Conservation (phyloP, 1,140 invertebrate species). For the Paramacrobiotus metropolitanus region DNA sequence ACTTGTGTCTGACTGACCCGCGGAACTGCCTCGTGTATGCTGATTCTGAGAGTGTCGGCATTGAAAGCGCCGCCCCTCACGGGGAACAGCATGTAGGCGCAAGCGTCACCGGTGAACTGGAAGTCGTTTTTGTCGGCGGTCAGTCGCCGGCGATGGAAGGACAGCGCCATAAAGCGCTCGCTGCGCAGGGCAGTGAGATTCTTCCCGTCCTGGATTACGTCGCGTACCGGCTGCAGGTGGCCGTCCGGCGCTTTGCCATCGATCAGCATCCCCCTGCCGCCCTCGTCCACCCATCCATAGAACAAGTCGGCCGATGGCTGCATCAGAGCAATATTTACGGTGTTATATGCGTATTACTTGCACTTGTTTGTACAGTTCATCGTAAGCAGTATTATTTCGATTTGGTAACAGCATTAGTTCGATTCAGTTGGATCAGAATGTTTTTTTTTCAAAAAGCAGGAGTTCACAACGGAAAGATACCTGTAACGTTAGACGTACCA, state of each 20-base stretch:
- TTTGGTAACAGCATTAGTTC: no score
- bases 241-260: slow-evolving; percentile 6
- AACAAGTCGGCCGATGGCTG: not conserved
- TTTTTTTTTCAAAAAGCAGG: no score
- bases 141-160: slow-evolving; percentile 47
- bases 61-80: slow-evolving; percentile 57
- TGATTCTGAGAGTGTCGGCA: slow-evolving; percentile 55
- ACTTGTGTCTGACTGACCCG: slow-evolving; percentile 48
- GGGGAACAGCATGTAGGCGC: slow-evolving; percentile 67
- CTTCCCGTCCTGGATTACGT: slow-evolving; percentile 44
- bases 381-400: no score
- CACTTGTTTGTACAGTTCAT: no score
- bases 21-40: slow-evolving; percentile 50
- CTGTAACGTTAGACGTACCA: no score
- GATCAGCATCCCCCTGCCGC: not conserved
- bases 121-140: slow-evolving; percentile 51
- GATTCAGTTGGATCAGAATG: no score
- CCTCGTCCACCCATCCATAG: slow-evolving; percentile 33
- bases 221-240: slow-evolving; percentile 35
- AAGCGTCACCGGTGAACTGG: slow-evolving; percentile 52
- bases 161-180: slow-evolving; percentile 50
- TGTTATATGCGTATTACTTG: no score
- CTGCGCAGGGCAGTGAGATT: slow-evolving; percentile 40
- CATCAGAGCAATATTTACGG: no score
- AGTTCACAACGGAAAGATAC: no score